A percentile compares a stretch with the other conserved stretches of the same genome.
Evolutionary conservation across 2,113 vertebrate species (phyloP).

Genomic region (Lepus americanus): DNA sequence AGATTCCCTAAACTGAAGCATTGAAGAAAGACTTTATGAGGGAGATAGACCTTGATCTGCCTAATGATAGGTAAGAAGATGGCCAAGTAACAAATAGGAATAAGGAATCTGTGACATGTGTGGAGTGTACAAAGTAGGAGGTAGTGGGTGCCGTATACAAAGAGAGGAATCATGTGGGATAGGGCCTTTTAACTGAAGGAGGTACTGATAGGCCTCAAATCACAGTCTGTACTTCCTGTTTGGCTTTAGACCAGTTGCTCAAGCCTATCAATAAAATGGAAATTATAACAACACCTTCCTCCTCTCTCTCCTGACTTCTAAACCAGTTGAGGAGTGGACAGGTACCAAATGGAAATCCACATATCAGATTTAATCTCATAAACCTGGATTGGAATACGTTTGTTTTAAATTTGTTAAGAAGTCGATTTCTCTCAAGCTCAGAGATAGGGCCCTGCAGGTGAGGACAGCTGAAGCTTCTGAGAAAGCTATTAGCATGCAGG

Average conservation of each 20-base stretch:
- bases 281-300: not conserved
- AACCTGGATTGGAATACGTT: not conserved
- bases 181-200: no score
- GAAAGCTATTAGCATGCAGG: not conserved
- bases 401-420: no score
- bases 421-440: not conserved
- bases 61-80: not conserved
- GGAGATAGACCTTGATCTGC: not conserved
- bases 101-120: not conserved
- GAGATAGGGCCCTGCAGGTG: not conserved
- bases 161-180: not conserved
- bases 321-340: not conserved
- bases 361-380: not conserved
- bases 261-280: not conserved
- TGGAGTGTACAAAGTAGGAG: not conserved
- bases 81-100: not conserved
- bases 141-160: not conserved
- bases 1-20: not conserved
- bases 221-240: not conserved
- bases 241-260: not conserved
- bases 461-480: not conserved
- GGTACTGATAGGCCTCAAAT: not conserved
- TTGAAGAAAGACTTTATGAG: constrained; percentile 21
- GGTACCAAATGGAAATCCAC: constrained; percentile 7
- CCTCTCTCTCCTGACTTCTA: constrained; percentile 7